Percentiles rank a stretch among this genome's conserved stretches.
Evolutionary conservation across 1,140 invertebrate species (phyloP).

Genomic region (Argopecten irradians): DNA sequence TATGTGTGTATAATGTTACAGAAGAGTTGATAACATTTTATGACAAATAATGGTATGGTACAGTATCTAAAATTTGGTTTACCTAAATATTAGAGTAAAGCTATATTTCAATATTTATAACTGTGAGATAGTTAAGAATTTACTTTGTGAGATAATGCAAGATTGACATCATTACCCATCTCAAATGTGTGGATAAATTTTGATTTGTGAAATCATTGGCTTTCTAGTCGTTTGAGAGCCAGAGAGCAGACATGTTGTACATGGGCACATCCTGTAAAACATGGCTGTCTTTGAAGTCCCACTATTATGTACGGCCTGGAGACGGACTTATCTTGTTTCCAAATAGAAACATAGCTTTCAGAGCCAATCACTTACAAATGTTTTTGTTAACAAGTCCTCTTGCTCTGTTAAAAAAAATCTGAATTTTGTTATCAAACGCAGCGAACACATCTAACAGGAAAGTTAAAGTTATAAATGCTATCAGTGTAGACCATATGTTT

Average conservation of each 20-base stretch:
- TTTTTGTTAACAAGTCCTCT: neutral
- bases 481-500: neutral
- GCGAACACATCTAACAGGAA: neutral
- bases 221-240: neutral
- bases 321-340: neutral
- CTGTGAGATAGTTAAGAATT: no score
- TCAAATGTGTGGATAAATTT: neutral
- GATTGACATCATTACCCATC: neutral
- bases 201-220: neutral
- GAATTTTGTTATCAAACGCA: neutral
- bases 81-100: no score
- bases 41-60: no score
- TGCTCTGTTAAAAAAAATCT: neutral
- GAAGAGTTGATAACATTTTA: neutral
- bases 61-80: neutral
- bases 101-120: no score
- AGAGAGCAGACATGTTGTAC: neutral
- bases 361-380: neutral
- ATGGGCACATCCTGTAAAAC: slow-evolving; percentile 10
- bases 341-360: neutral
- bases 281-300: neutral
- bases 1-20: no score
- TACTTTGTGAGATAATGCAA: neutral
- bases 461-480: neutral
- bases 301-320: neutral